These are phyloP conservation scores for Malachius bipustulatus DNA, from an alignment of 2,888 invertebrate genomes.

Conservation along the genomic window DNA sequence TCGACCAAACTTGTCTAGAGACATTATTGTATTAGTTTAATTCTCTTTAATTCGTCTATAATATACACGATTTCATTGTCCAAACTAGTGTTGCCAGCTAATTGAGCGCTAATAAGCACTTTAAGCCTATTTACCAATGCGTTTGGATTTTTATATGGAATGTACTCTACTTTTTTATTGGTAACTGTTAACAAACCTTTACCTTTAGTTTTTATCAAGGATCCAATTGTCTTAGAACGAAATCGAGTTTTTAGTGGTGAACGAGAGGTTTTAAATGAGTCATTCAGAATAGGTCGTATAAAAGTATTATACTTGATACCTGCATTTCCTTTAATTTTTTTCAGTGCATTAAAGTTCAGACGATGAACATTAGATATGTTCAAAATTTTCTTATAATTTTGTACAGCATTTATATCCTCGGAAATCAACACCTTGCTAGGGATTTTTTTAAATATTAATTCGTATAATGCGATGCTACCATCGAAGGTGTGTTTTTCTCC, in stretches of 20 bases:
- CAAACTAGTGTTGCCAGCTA: constrained; percentile 24
- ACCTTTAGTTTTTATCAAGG: no score
- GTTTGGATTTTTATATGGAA: constrained; percentile 9
- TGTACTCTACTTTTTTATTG: constrained; percentile 12
- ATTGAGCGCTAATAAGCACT: constrained; percentile 24
- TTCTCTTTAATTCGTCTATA: constrained; percentile 23
- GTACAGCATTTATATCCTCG: no score
- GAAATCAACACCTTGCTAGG: no score
- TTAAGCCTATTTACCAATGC: constrained; percentile 22
- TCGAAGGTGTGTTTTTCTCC: no score
- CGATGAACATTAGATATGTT: constrained; percentile 11
- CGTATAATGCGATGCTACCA: no score
- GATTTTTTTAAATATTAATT: no score
- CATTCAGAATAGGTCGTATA: no score
- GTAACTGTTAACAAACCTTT: no score
- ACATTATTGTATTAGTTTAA: constrained; percentile 10
- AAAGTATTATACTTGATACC: constrained; percentile 13
- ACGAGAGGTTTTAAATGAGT: no score
- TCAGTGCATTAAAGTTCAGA: constrained; percentile 8
- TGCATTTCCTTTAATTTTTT: constrained; percentile 6
- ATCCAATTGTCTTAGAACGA: no score
- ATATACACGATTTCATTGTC: constrained; percentile 30
- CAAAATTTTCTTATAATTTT: constrained; percentile 15
- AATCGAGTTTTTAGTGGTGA: no score
- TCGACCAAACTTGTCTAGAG: constrained; percentile 12